These are phyloP conservation scores for Heterodera schachtii DNA, from an alignment of 1,140 invertebrate species.

Conservation along the genomic window DNA sequence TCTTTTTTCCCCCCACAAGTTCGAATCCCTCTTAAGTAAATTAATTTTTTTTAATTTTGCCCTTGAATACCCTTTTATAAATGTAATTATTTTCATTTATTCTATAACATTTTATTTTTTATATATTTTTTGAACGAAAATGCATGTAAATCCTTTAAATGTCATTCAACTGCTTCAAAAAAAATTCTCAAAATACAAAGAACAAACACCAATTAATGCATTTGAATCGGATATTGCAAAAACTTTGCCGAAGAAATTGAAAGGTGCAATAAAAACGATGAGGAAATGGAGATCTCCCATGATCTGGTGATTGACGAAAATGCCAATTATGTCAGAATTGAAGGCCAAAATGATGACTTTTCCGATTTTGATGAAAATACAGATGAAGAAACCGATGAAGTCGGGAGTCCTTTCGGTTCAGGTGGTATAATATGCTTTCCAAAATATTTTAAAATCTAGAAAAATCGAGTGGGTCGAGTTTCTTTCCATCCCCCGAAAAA, in stretches of 20 bases:
- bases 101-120: no score
- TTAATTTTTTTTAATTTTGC: no score
- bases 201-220: neutral
- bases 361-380: neutral
- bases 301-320: neutral
- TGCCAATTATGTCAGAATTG: neutral
- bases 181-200: neutral
- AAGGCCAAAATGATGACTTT: neutral
- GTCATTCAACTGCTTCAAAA: neutral
- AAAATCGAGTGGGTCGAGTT: neutral
- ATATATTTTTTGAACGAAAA: neutral
- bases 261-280: neutral
- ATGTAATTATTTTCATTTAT: no score
- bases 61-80: no score
- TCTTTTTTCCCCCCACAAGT: no score
- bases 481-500: neutral
- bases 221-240: neutral
- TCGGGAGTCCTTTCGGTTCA: neutral
- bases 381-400: neutral
- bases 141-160: neutral
- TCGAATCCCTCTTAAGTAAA: no score
- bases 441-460: neutral
- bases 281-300: neutral
- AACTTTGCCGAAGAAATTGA: neutral
- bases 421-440: neutral